Percentiles rank a stretch among this genome's conserved stretches.
These are phyloP conservation scores for Heteromurus nitidus DNA, from an alignment of 2,888 invertebrate species.

Conservation along the genomic window DNA sequence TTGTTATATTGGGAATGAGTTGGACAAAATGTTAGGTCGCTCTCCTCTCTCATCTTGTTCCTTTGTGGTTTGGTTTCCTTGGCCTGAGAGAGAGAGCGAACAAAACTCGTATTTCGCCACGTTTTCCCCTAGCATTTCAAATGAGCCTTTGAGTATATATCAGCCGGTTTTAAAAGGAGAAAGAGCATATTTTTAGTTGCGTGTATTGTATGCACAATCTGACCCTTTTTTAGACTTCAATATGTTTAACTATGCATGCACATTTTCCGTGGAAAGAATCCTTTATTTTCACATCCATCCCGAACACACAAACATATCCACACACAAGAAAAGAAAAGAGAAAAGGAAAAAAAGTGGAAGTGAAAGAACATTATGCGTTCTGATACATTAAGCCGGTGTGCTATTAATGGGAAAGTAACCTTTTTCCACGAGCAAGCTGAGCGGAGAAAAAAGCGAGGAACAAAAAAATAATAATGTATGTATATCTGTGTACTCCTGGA, in stretches of 20 bases:
- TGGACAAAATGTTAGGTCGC: neutral
- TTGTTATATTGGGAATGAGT: neutral
- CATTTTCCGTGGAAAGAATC: constrained; percentile 26
- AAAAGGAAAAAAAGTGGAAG: constrained; percentile 35
- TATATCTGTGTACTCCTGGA: no score
- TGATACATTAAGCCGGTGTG: constrained; percentile 66
- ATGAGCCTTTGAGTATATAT: no score
- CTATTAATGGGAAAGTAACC: constrained; percentile 52
- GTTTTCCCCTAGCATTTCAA: no score
- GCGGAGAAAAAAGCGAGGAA: neutral
- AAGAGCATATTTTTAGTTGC: no score
- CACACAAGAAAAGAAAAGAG: constrained; percentile 22
- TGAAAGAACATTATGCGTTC: constrained; percentile 65
- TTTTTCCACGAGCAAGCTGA: constrained; percentile 19
- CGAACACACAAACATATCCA: constrained; percentile 28
- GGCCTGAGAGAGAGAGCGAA: no score
- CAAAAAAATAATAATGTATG: no score
- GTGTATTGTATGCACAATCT: no score
- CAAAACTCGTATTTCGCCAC: no score
- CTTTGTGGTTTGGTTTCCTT: constrained; percentile 8
- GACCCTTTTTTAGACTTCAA: no score
- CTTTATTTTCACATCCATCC: constrained; percentile 36
- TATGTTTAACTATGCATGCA: constrained; percentile 5
- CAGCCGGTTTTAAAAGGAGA: no score
- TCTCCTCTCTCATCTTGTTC: no score